Percentiles rank a stretch among this genome's conserved stretches.
Conservation (phyloP, 2,797 vertebrate genomes). For the Falco naumanni region DNA sequence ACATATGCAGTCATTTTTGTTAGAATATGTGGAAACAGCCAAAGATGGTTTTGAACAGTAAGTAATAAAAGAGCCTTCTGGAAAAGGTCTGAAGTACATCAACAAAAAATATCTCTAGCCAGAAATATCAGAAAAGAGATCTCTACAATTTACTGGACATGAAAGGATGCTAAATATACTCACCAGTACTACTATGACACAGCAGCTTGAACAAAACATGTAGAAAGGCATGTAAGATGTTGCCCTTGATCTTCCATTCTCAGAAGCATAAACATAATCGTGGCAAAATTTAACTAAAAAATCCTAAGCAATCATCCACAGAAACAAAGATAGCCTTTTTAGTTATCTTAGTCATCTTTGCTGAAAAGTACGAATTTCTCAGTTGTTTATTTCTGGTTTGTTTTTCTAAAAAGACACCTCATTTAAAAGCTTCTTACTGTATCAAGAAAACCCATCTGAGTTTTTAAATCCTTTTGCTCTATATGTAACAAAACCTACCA, state of each 20-base stretch:
- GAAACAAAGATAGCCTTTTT: neutral
- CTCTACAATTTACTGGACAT: neutral
- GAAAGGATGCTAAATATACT: neutral
- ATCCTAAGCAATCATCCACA: neutral
- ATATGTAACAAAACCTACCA: neutral
- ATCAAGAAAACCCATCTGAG: neutral
- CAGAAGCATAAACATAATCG: neutral
- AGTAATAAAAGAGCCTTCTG: neutral
- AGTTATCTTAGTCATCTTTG: too few relatives aligned
- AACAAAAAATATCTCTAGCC: neutral
- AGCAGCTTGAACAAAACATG: neutral
- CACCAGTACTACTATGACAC: neutral
- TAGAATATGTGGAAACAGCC: neutral
- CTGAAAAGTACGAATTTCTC: neutral
- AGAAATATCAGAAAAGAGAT: slow-evolving; percentile 18
- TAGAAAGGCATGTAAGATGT: neutral
- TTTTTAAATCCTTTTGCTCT: neutral
- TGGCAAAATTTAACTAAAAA: neutral
- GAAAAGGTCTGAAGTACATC: neutral
- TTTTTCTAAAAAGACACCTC: neutral
- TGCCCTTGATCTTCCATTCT: neutral
- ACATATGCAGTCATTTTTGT: neutral
- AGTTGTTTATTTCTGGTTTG: neutral
- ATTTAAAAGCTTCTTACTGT: neutral
- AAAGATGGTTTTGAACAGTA: slow-evolving; percentile 6